Percentiles rank a stretch among this genome's conserved stretches.
Evolutionary conservation across 2,797 vertebrate genomes (phyloP).

Genomic region (Anabacerthia variegaticeps): DNA sequence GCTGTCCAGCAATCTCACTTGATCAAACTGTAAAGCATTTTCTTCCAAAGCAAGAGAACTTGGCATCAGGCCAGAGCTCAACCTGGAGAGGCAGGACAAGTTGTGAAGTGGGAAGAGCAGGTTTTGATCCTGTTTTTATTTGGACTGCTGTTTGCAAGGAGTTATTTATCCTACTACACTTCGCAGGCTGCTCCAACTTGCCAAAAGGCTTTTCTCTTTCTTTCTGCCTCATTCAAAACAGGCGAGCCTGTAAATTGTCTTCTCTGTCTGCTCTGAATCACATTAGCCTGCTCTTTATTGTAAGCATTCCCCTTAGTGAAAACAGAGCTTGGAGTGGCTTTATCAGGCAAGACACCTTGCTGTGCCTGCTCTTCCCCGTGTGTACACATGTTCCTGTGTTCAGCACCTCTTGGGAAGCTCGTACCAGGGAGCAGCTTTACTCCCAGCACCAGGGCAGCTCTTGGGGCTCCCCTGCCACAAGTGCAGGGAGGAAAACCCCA

Average conservation of each 20-base stretch:
- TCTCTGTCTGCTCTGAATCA: background rate
- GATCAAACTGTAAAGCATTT: background rate
- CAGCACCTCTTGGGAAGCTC: background rate
- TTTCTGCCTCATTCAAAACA: background rate
- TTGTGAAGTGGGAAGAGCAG: conserved; percentile 8
- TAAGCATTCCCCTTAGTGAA: background rate
- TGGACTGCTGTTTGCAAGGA: background rate
- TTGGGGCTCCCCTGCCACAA: background rate
- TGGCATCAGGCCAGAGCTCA: background rate
- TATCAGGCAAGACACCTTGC: fast-evolving
- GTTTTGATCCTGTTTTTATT: conserved; percentile 23
- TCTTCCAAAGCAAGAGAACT: background rate
- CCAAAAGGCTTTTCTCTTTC: conserved; percentile 8
- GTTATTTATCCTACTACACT: conserved; percentile 11
- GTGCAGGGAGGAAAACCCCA: background rate
- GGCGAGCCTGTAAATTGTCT: background rate
- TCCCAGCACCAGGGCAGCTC: background rate
- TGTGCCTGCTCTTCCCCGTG: background rate
- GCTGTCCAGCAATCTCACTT: background rate
- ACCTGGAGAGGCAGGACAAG: background rate
- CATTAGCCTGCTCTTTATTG: background rate
- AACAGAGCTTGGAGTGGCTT: background rate
- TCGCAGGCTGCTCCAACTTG: conserved; percentile 1
- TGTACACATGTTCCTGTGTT: fast-evolving
- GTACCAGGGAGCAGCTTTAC: background rate